Base-by-base conservation (phyloP, 30 jellyfish, hydroid and myxozoan genomes). In the Hydra vulgaris region DNA sequence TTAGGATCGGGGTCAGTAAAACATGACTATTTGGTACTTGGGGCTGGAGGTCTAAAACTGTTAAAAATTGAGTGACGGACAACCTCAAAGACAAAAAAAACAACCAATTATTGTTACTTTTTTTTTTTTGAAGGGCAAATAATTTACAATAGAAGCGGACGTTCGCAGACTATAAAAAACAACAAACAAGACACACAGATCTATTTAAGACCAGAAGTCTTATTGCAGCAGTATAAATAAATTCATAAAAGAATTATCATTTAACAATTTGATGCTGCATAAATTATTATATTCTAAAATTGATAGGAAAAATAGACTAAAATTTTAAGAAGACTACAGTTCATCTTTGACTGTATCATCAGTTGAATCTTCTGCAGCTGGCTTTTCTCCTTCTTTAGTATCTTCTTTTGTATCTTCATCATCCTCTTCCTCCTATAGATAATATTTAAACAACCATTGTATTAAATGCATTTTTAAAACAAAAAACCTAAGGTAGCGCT, bases 401-500 rank as follows among this genome's bases (percentile, higher is more conserved):
- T 68, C 66, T 23, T 80, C 87, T 80, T 80, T 82, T n/a, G 23
- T 70, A 18, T 68, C 84, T 70, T 79, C 86, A n/a, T 79, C 86
- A 22, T 79, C 86, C 70, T 79, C 86, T 84, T 79, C 84, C 86
- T 55, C 67, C 1, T 8, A 1, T 20, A 70, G 23, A 55, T 18
- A 79, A 67, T 21, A 66, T 18, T 7, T 18, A 8, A 20, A 3
- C 7, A 21, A 18, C 21, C 53, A n/a, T 8, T 21, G 17, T 22
- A 76, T n/a, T n/a, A n/a, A n/a, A n/a, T n/a, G n/a, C n/a, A n/a
- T n/a, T n/a, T n/a, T n/a, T n/a, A n/a, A n/a, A n/a, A n/a, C n/a
- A n/a, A n/a, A n/a, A n/a, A n/a, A n/a, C n/a, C n/a, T n/a, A n/a
- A n/a, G n/a, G n/a, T n/a, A n/a, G n/a, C n/a, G n/a, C n/a, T n/a